Evolutionary conservation across 2,113 vertebrate genomes (phyloP), one percentile per base, ranked within the genome.

Genomic region (Pygoscelis antarcticus): DNA sequence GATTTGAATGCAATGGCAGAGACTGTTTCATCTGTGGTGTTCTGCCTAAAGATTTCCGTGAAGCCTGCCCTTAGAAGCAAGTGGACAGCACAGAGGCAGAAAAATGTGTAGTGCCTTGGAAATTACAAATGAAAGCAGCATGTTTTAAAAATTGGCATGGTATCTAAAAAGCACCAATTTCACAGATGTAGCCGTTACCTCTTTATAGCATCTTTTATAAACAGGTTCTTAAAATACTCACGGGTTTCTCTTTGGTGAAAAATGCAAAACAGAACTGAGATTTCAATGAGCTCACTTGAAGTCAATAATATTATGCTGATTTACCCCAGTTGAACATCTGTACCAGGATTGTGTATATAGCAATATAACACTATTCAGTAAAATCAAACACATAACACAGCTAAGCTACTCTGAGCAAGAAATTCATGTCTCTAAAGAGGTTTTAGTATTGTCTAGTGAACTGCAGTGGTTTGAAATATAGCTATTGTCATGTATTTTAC

Each of bases 291-390:
- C 46, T 87, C 55, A 62, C 51, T 87, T 74, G 34, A 68, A 95
- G 64, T 84, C 89, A 95, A 62, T 89, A 87, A 86, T 92, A 90
- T 79, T 90, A 89, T 87, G 51, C 84, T 82, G 64, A 89, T 93
- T 94, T 94, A 89, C 79, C 49, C 68, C 62, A 86, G 49, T 0
- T 80, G 83, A 97, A 81, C 69, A 81, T 66, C 90, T 96, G 81
- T 81, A 78, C 49, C 13, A 62, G 23, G 8, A 47, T 3, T 82
- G n/a, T 71, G 55, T 57, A 36, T 51, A 51, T 16, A 74, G 13
- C n/a, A 75, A 49, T 75, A 62, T 77, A 83, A 86, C n/a, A 42
- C 16, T 42, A n/a, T 64, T 82, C 74, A 81, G 55, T 90, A 94
- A 90, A 94, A 87, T 78, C n/a, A 78, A 89, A 62, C 49, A 83